Evolutionary conservation across 30 jellyfish, hydroid and myxozoan genomes (phyloP).

Genomic region (Pelagia noctiluca): DNA sequence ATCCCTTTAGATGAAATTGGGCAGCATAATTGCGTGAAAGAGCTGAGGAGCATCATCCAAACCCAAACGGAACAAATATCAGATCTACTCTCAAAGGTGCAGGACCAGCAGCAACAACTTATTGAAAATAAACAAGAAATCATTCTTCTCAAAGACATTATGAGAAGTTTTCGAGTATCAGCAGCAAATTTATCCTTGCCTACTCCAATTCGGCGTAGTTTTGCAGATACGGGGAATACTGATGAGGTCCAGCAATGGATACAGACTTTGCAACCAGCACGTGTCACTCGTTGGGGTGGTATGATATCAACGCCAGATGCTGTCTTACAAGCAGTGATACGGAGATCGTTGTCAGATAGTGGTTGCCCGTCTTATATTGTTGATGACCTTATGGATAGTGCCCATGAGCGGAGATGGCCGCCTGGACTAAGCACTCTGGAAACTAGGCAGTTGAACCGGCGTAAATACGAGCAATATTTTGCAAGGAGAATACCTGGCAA

Average conservation of each 20-base stretch:
- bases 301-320: constrained; percentile 99
- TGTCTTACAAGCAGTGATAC: constrained; percentile 94
- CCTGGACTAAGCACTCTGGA: constrained; percentile 98
- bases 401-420: constrained; percentile 99
- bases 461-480: constrained; percentile 95
- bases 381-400: constrained; percentile 94
- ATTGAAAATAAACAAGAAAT: constrained; percentile 89
- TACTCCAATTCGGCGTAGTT: constrained; percentile 80
- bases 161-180: constrained; percentile 92
- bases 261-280: constrained; percentile 90
- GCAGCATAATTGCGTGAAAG: constrained; percentile 95
- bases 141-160: constrained; percentile 76
- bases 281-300: constrained; percentile 99
- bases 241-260: constrained; percentile 99
- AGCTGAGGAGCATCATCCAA: constrained; percentile 82
- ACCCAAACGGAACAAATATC: constrained; percentile 90
- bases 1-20: constrained; percentile 91
- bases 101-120: constrained; percentile 88
- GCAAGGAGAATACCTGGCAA: constrained; percentile 99
- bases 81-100: constrained; percentile 82
- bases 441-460: constrained; percentile 93
- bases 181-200: constrained; percentile 82
- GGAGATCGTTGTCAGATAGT: constrained; percentile 95
- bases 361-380: constrained; percentile 95
- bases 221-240: constrained; percentile 81